phyloP scores from a whole-genome alignment of 2,888 invertebrate genomes.

The Branchellion lobata region DNA sequence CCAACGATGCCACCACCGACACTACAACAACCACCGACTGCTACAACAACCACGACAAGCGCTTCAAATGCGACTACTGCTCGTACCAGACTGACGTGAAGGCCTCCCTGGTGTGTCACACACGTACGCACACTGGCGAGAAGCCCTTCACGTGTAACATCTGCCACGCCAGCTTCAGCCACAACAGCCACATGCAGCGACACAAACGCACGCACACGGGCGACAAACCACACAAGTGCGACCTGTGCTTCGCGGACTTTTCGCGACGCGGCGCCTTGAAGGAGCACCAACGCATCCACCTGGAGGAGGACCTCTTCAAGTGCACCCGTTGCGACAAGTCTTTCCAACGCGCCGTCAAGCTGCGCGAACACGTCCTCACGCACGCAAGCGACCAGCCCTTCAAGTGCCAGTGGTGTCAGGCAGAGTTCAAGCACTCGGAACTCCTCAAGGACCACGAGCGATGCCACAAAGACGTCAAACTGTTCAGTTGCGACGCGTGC shows the following conservation, averaged over 20 bases:
- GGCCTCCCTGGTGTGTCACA: constrained; percentile 11
- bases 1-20: no score
- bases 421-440: constrained; percentile 2
- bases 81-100: constrained; percentile 6
- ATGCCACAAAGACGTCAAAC: neutral
- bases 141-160: constrained; percentile 10
- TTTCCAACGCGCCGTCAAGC: neutral
- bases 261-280: neutral
- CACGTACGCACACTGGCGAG: neutral
- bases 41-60: neutral
- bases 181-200: constrained; percentile 11
- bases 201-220: constrained; percentile 6
- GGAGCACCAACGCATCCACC: neutral
- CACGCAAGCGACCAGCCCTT: neutral
- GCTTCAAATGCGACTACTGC: neutral
- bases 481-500: neutral
- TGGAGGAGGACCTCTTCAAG: neutral
- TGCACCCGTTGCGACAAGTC: neutral
- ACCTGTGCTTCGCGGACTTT: neutral
- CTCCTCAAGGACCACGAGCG: neutral
- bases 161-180: constrained; percentile 17
- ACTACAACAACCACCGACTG: no score
- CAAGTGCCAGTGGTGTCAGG: neutral
- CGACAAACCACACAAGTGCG: constrained; percentile 2
- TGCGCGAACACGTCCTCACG: neutral